Evolutionary conservation across 2,113 vertebrate genomes (phyloP).

Genomic region (Planiliza haematocheilus): DNA sequence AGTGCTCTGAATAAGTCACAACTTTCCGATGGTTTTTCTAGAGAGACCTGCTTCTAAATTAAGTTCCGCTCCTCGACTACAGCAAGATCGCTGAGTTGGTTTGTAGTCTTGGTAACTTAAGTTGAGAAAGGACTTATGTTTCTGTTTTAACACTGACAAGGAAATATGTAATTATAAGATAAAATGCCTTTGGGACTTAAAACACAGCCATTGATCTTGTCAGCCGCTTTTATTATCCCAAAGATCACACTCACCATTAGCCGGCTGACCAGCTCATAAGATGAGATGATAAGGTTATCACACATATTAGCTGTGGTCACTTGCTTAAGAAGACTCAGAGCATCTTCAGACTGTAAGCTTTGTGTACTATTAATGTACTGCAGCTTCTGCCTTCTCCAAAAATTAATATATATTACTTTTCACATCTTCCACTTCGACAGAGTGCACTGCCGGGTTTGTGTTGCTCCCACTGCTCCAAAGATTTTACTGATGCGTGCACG

Average conservation of each 20-base stretch:
- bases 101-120: no score
- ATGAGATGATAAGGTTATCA: slow-evolving; percentile 33
- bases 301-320: slow-evolving; percentile 29
- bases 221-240: slow-evolving; percentile 12
- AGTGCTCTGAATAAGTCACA: neutral
- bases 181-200: slow-evolving; percentile 1
- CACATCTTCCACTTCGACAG: neutral
- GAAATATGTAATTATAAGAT: no score
- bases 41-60: neutral
- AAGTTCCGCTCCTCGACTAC: no score
- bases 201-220: slow-evolving; percentile 28
- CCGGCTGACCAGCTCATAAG: slow-evolving; percentile 11
- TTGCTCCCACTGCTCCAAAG: slow-evolving; percentile 24
- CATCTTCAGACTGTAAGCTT: neutral
- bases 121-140: no score
- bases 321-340: neutral
- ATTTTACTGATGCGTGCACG: slow-evolving; percentile 20
- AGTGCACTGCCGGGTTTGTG: neutral
- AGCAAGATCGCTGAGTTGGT: no score
- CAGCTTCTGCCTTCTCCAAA: neutral
- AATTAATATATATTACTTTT: neutral
- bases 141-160: no score
- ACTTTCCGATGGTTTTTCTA: neutral
- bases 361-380: neutral
- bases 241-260: neutral